These are phyloP conservation scores for Ictalurus furcatus DNA, from an alignment of 2,113 vertebrate genomes.

Conservation along the genomic window DNA sequence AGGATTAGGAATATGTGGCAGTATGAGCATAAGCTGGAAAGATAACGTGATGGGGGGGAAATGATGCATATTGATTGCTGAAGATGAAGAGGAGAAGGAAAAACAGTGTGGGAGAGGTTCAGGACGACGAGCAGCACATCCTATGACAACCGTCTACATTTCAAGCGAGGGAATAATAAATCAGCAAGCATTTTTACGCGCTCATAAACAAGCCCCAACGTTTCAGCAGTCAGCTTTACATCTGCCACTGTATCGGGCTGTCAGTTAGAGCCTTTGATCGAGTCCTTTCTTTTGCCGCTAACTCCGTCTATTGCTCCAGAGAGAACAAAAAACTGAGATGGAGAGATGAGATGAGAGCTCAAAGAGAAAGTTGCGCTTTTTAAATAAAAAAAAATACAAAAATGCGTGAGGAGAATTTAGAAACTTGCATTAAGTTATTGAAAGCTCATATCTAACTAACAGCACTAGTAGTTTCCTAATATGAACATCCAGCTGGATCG, in stretches of 20 bases:
- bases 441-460: not conserved
- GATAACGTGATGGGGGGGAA: not conserved
- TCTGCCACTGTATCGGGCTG: conserved; percentile 43
- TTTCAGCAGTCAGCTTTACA: conserved; percentile 27
- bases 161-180: conserved; percentile 4
- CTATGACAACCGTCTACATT: conserved; percentile 23
- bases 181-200: not conserved
- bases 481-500: not conserved
- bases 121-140: not conserved
- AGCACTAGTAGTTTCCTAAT: not conserved
- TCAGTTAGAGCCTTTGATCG: conserved; percentile 53
- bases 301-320: conserved; percentile 20
- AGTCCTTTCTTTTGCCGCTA: conserved; percentile 39
- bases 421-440: not conserved
- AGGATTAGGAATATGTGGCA: not conserved
- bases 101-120: not conserved
- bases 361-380: not conserved
- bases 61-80: not conserved
- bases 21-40: not conserved
- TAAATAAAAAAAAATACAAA: not conserved
- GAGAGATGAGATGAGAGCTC: not conserved
- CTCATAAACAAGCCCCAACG: conserved; percentile 16
- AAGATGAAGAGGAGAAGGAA: not conserved
- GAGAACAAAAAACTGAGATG: not conserved
- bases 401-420: not conserved